These are phyloP conservation scores for Pseudachorutes palmiensis DNA, from an alignment of 1,140 invertebrate species.

Conservation along the genomic window DNA sequence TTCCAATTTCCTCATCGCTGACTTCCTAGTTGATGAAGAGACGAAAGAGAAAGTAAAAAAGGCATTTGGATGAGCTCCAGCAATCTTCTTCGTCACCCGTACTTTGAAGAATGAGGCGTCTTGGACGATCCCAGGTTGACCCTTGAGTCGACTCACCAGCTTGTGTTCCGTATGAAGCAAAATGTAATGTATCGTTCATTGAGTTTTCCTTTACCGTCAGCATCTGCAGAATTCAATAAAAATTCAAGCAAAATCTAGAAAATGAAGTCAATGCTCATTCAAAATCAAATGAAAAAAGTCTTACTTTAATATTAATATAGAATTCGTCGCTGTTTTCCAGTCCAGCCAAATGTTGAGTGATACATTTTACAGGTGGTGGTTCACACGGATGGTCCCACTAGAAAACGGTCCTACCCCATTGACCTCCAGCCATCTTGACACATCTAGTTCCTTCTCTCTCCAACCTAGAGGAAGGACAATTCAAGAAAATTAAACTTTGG, in stretches of 20 bases:
- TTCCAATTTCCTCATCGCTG: conserved; percentile 55
- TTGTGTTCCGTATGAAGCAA: conserved; percentile 72
- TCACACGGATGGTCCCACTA: conserved; percentile 63
- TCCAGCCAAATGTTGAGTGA: conserved; percentile 67
- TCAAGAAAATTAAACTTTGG: too few species aligned
- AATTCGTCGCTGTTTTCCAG: conserved; percentile 65
- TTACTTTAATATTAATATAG: conserved; percentile 66
- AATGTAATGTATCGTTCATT: conserved; percentile 56
- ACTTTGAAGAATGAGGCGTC: conserved; percentile 75
- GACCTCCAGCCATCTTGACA: too few species aligned
- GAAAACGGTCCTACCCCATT: conserved; percentile 60
- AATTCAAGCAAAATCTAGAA: not conserved
- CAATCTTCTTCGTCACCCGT: conserved; percentile 31
- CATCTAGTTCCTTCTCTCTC: too few species aligned
- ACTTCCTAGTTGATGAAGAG: conserved; percentile 48
- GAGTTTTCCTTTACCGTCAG: conserved; percentile 50
- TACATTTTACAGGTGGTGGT: conserved; percentile 63
- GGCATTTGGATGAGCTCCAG: not conserved
- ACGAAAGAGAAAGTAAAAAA: not conserved
- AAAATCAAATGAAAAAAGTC: not conserved
- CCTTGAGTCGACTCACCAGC: conserved; percentile 56
- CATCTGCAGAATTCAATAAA: conserved; percentile 45
- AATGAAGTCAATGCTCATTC: not conserved
- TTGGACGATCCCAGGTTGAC: conserved; percentile 66
- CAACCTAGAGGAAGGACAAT: too few species aligned